Percentiles rank a stretch among this genome's conserved stretches.
Evolutionary conservation across 2,113 vertebrate genomes (phyloP).

Genomic region (Misgurnus anguillicaudatus): DNA sequence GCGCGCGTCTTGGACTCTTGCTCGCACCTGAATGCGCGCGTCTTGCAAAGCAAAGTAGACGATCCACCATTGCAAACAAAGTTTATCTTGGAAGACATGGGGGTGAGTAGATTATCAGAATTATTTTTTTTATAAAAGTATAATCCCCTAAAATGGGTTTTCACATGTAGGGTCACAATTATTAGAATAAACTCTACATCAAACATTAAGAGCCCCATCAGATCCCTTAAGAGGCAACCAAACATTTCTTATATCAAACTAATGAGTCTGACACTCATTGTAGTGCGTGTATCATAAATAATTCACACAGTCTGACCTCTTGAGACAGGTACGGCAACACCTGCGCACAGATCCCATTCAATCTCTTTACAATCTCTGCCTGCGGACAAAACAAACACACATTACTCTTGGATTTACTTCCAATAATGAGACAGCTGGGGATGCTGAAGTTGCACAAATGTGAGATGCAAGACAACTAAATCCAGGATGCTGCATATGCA

Average conservation of each 20-base stretch:
- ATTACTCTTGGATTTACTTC: not conserved
- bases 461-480: not conserved
- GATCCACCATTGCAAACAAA: no score
- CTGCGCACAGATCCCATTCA: conserved; percentile 97
- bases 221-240: not conserved
- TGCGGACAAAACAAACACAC: conserved; percentile 56
- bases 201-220: not conserved
- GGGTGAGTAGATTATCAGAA: no score
- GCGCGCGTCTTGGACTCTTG: no score
- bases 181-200: no score
- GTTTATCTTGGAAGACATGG: no score
- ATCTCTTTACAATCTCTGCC: conserved; percentile 97
- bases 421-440: not conserved
- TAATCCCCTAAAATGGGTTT: no score
- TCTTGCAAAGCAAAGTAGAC: no score
- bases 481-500: conserved; percentile 5
- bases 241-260: not conserved
- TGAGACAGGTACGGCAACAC: conserved; percentile 97
- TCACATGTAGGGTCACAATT: no score
- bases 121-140: no score
- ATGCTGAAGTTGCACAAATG: not conserved
- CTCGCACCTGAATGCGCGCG: no score
- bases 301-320: conserved; percentile 75
- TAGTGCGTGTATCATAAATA: conserved; percentile 27
- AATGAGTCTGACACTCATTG: conserved; percentile 3